Evolutionary conservation across 1,140 invertebrate species (phyloP).

Genomic region (Drosophila sp.): DNA sequence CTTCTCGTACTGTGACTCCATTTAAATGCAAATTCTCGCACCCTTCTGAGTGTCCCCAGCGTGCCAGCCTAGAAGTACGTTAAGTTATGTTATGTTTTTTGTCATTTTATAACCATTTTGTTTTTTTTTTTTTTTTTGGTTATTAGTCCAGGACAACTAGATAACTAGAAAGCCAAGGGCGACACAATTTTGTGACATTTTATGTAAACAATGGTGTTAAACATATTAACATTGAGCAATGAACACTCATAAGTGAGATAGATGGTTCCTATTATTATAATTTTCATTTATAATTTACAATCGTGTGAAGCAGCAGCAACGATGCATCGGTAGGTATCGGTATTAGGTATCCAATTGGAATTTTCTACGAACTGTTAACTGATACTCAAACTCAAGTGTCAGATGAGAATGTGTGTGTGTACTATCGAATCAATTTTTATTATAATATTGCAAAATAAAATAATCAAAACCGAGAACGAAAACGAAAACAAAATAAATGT

Average conservation of each 20-base stretch:
- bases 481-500: slow-evolving; percentile 5
- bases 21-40: slow-evolving; percentile 76
- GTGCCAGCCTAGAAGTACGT: slow-evolving; percentile 47
- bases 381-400: neutral
- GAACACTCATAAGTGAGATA: slow-evolving; percentile 11
- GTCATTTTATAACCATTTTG: slow-evolving; percentile 30
- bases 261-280: slow-evolving; percentile 22
- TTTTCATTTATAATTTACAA: slow-evolving; percentile 12
- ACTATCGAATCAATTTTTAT: slow-evolving; percentile 40
- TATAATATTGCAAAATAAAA: neutral
- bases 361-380: neutral
- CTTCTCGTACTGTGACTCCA: slow-evolving; percentile 27
- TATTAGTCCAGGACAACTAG: slow-evolving; percentile 42
- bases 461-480: neutral
- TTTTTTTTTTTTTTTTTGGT: slow-evolving; percentile 46
- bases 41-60: slow-evolving; percentile 23
- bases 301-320: slow-evolving; percentile 51
- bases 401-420: slow-evolving; percentile 62
- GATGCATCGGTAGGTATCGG: slow-evolving; percentile 71
- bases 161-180: neutral
- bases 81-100: slow-evolving; percentile 50
- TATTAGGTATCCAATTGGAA: slow-evolving; percentile 4
- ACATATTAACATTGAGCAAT: slow-evolving; percentile 53
- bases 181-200: slow-evolving; percentile 19
- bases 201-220: slow-evolving; percentile 70